A percentile compares a stretch with the other conserved stretches of the same genome.
Conservation (phyloP, 2,888 invertebrate genomes). For the Troides helena region DNA sequence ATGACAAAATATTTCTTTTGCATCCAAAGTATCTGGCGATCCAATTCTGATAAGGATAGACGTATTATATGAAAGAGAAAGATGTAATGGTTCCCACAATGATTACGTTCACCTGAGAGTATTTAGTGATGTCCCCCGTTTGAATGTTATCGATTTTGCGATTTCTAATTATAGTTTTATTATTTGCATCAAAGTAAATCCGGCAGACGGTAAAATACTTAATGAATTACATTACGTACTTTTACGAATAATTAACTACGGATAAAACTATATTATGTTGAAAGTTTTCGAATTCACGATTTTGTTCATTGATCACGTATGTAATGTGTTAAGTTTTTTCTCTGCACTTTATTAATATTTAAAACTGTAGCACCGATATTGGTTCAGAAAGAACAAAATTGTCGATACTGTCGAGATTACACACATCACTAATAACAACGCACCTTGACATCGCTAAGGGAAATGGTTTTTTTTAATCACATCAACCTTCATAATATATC, state of each 20-base stretch:
- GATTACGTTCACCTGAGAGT: constrained; percentile 75
- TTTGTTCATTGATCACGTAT: too few species aligned
- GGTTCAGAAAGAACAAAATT: background rate
- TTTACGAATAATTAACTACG: too few species aligned
- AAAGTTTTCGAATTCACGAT: too few species aligned
- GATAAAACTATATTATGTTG: too few species aligned
- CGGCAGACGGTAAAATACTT: background rate
- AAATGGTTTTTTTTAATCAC: constrained; percentile 76
- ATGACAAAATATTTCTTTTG: constrained; percentile 34
- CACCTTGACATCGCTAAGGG: constrained; percentile 76
- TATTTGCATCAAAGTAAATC: background rate
- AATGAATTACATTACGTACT: background rate
- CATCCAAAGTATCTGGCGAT: constrained; percentile 54
- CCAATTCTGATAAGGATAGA: constrained; percentile 62
- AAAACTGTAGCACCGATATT: background rate
- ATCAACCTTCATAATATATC: constrained; percentile 74
- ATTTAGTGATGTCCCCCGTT: constrained; percentile 36
- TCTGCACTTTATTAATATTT: too few species aligned
- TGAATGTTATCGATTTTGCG: constrained; percentile 9
- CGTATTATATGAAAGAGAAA: constrained; percentile 55
- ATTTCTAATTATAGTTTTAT: background rate
- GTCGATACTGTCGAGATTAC: constrained; percentile 2
- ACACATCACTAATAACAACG: constrained; percentile 59
- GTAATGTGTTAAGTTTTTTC: too few species aligned
- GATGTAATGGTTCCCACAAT: constrained; percentile 73